Percentiles rank a stretch among this genome's conserved stretches.
These are phyloP conservation scores for Pao palembangensis DNA, from an alignment of 2,113 vertebrate genomes.

Conservation along the genomic window DNA sequence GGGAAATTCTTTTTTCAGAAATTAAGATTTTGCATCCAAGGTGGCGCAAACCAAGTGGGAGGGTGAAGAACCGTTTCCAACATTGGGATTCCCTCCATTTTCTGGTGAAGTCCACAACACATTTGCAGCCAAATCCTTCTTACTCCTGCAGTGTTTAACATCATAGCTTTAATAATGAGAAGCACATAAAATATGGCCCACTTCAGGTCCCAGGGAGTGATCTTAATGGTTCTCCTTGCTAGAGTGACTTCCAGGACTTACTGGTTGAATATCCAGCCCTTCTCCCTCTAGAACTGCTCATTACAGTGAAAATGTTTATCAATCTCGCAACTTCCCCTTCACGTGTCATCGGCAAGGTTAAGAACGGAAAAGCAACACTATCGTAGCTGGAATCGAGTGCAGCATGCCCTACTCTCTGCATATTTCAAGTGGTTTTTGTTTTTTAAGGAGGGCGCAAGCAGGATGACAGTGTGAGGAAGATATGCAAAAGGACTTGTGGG, in stretches of 20 bases:
- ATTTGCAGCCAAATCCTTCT: too few relatives aligned
- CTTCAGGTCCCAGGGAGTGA: slow-evolving; percentile 47
- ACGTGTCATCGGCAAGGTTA: slow-evolving; percentile 34
- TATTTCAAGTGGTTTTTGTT: slow-evolving; percentile 25
- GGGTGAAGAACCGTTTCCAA: too few relatives aligned
- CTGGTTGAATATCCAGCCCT: slow-evolving; percentile 58
- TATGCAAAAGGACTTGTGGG: slow-evolving; percentile 9
- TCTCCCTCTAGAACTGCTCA: slow-evolving; percentile 63
- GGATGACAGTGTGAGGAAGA: too few relatives aligned
- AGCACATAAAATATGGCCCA: slow-evolving; percentile 62
- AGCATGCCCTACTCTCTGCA: neutral
- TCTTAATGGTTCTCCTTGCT: slow-evolving; percentile 64
- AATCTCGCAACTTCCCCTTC: slow-evolving; percentile 18
- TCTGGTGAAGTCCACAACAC: too few relatives aligned
- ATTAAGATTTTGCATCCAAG: too few relatives aligned
- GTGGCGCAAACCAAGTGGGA: too few relatives aligned
- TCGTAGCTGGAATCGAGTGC: slow-evolving; percentile 6
- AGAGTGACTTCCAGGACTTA: slow-evolving; percentile 59
- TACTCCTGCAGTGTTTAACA: slow-evolving; percentile 51
- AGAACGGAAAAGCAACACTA: slow-evolving; percentile 22
- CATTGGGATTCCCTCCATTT: too few relatives aligned
- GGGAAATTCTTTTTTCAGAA: too few relatives aligned
- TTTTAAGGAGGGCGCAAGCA: too few relatives aligned
- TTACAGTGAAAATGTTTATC: slow-evolving; percentile 56
- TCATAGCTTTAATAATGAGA: slow-evolving; percentile 79